Evolutionary conservation across 2,113 vertebrate species (phyloP).

Genomic region (Equus quagga): DNA sequence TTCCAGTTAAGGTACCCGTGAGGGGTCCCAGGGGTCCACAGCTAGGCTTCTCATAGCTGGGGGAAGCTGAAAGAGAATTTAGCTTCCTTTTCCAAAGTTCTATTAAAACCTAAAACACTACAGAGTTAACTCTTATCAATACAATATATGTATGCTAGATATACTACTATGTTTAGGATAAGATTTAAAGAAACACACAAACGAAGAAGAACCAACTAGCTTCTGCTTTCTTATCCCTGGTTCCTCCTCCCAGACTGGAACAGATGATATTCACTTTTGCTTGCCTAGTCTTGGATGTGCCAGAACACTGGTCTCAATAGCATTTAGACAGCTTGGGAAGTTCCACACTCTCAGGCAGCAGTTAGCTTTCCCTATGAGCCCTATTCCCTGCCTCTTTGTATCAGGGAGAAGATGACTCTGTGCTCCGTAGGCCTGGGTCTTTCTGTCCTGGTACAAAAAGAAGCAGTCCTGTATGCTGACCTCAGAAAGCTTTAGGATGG

Average conservation of each 20-base stretch:
- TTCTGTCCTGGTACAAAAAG: neutral
- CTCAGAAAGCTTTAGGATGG: neutral
- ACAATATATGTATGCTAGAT: neutral
- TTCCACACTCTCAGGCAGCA: neutral
- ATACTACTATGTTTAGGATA: neutral
- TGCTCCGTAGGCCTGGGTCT: neutral
- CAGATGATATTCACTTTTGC: neutral
- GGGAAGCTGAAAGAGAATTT: conserved; percentile 26
- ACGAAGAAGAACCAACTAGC: neutral
- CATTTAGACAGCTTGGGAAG: neutral
- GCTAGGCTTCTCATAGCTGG: neutral
- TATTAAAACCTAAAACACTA: neutral
- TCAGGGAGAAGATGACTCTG: neutral
- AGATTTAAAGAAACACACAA: neutral
- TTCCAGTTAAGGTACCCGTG: neutral
- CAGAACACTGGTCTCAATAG: neutral
- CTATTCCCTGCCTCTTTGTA: neutral
- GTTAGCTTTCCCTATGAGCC: neutral
- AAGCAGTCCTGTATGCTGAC: neutral
- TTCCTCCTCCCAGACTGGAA: neutral
- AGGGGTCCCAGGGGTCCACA: neutral
- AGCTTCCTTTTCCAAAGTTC: neutral
- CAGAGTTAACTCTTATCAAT: neutral
- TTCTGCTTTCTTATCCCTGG: neutral
- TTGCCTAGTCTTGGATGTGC: neutral